Base-by-base conservation (phyloP, 2,797 vertebrate genomes). In the Sparidentex hasta region DNA sequence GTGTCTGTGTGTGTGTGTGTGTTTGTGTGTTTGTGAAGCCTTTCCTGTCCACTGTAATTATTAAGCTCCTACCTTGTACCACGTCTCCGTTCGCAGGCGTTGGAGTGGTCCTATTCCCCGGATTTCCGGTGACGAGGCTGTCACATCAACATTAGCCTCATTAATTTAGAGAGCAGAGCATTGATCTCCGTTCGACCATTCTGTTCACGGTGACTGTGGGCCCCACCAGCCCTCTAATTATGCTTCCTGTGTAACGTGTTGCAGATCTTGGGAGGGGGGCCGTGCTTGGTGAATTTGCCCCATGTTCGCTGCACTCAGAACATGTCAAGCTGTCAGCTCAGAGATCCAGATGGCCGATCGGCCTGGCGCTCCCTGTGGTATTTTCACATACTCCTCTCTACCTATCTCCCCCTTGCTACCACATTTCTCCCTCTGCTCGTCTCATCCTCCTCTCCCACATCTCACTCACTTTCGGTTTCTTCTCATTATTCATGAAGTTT, bases 261-360 rank as follows among this genome's bases (percentile, higher is more conserved):
- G 83, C 54, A 21, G 78, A 81, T 90, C 91, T 77, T 84, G 54
- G 75, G 89, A 86, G 87, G 85, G 50, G 83, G 83, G 75, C 23
- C 63, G 59, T 71, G 63, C 80, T 83, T 73, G 48, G 72, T 77
- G 86, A 91, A 83, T 91, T 84, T 78, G 55, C 82, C 85, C 75
- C 55, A 57, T 43, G 46, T 91, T 83, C 75, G 48, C 83, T 75
- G 75, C 58, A 54, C 71, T 86, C 44, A 74, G 83, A 92, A 87
- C 87, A 81, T 62, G 74, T 93, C 91, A 93, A 85, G 87, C 90
- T 93, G 90, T 94, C 89, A 86, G 65, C 86, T 81, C 87, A 57
- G 61, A 84, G 81, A 88, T 93, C 93, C 92, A 95, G 94, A 94
- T 94, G 94, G 94, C 82, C 86, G 44, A 78, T 88, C 68, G 79